Percentiles rank a stretch among this genome's conserved stretches.
Conservation (phyloP, 92 coral and sea anemone species). For the Zoanthus gigantus region DNA sequence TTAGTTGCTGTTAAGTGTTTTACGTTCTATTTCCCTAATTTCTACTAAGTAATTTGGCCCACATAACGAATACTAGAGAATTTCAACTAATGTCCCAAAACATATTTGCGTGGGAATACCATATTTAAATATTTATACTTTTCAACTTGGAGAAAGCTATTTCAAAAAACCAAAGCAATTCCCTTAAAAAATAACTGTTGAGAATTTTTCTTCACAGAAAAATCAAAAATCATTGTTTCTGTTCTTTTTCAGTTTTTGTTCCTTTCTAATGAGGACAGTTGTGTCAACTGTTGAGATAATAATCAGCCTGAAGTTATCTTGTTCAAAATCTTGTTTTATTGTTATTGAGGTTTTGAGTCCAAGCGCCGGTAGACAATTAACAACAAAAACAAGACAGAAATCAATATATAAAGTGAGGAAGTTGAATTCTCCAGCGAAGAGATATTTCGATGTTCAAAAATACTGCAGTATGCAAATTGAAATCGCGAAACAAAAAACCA, state of each 20-base stretch:
- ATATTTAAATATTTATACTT: conserved; percentile 38
- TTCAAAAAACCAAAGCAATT: conserved; percentile 13
- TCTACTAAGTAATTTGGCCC: background rate
- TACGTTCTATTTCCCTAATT: background rate
- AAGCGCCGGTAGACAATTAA: conserved; percentile 11
- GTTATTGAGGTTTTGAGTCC: conserved; percentile 24
- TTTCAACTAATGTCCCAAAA: background rate
- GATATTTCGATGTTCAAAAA: background rate
- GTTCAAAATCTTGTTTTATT: conserved; percentile 13
- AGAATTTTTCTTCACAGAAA: background rate
- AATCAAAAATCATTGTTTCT: background rate
- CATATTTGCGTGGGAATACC: conserved; percentile 40
- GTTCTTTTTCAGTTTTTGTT: too few relatives aligned
- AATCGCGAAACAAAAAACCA: background rate
- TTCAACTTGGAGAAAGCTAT: conserved; percentile 4
- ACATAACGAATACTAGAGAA: background rate
- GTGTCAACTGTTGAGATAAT: background rate
- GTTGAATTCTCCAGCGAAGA: background rate
- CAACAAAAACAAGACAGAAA: background rate
- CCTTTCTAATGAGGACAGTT: background rate
- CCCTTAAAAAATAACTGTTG: background rate
- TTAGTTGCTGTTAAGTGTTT: background rate
- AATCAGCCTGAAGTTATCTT: background rate
- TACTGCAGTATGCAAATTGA: conserved; percentile 29
- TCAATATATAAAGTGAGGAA: background rate